Evolutionary conservation across 2,113 vertebrate genomes (phyloP), one percentile per base, ranked within the genome.

Genomic region (Halichoeres trimaculatus): DNA sequence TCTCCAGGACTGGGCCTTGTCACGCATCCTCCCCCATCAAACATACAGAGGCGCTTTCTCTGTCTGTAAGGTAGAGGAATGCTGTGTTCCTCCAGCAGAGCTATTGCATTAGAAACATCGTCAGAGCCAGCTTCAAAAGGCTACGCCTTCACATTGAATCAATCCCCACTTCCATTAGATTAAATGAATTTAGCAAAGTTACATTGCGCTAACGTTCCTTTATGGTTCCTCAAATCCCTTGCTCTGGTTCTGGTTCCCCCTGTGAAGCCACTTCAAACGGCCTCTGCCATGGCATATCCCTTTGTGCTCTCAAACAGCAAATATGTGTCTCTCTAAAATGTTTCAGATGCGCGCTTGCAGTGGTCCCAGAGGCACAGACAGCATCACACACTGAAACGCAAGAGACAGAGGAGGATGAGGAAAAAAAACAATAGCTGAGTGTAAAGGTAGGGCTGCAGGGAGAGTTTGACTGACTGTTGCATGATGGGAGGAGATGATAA

Each of bases 251-350:
- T 91, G 84, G 87, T 92, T 93, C 91, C 87, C 88, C 92, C 87
- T 82, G 75, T 89, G 84, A 93, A 91, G 89, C 91, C 92, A 93
- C 92, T 92, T 92, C 92, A 93, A 93, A 93, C 90, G n/a, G 73
- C 67, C 76, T 80, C 83, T 77, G 90, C 87, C 89, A 83, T 87
- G 87, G 85, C 88, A 84, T 81, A 88, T 89, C 87, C 91, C 76
- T 91, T 92, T 92, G 90, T 92, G 87, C 78, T 91, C 87, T 88
- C 81, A 85, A 88, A 92, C 83, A 78, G 85, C 87, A 90, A 92
- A 90, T 87, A 91, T 91, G 90, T 91, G 88, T 92, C 87, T 91
- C 80, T 81, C 80, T 93, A 92, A 93, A 89, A 87, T 89, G 91
- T 91, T 93, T 93, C 92, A 93, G 91, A 93, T 93, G 92, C 85